These are phyloP conservation scores for Alsophila aescularia DNA, from an alignment of 2,888 invertebrate genomes.

Conservation along the genomic window DNA sequence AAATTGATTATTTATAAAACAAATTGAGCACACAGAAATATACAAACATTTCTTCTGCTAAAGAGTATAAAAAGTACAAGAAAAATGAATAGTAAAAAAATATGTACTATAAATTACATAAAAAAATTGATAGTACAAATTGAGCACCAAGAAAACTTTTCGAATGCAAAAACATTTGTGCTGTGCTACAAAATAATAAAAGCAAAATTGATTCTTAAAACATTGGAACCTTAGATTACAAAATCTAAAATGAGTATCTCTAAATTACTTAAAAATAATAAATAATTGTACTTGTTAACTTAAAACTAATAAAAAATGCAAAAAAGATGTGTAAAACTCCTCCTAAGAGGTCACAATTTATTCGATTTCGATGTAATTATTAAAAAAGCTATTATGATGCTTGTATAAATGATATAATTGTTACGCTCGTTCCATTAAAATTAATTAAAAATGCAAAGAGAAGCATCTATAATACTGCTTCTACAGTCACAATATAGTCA, in stretches of 20 bases:
- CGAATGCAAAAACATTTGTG: conserved; percentile 8
- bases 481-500: background rate
- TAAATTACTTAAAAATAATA: background rate
- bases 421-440: too few species aligned
- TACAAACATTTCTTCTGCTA: too few species aligned
- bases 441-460: background rate
- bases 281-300: conserved; percentile 1
- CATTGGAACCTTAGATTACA: background rate
- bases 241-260: background rate
- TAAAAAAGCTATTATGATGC: too few species aligned
- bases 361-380: too few species aligned
- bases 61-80: too few species aligned
- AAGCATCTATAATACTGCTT: background rate
- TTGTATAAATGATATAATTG: too few species aligned
- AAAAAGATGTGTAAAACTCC: background rate
- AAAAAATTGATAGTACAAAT: too few species aligned
- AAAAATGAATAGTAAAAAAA: too few species aligned
- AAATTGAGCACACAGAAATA: background rate
- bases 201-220: background rate
- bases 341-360: too few species aligned
- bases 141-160: background rate
- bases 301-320: conserved; percentile 2
- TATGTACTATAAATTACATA: too few species aligned
- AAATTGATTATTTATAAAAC: too few species aligned
- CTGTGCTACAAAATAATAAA: background rate